phyloP scores from a whole-genome alignment of 2,888 invertebrate species.

The Sclerodermus sp. region DNA sequence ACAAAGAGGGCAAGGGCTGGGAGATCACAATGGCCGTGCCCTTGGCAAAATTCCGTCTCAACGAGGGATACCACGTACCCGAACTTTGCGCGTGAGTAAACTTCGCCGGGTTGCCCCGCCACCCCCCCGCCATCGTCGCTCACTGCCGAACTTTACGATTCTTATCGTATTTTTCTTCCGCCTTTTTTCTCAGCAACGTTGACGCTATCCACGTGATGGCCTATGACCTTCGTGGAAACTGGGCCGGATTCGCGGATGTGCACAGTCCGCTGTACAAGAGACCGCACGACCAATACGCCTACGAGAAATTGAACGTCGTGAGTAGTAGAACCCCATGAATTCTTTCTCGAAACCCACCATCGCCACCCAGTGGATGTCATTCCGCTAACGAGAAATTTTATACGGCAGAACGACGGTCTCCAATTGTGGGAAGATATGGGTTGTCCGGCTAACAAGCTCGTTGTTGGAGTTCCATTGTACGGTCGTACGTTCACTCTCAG shows the following conservation, averaged over 20 bases:
- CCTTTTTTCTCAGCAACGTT: conserved; percentile 61
- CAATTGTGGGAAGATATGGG: conserved; percentile 87
- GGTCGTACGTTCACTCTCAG: conserved; percentile 84
- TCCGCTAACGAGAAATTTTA: background rate
- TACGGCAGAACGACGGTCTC: conserved; percentile 79
- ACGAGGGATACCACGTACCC: conserved; percentile 89
- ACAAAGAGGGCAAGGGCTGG: conserved; percentile 74
- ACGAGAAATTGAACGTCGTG: conserved; percentile 87
- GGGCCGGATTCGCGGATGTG: conserved; percentile 89
- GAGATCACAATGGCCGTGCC: conserved; percentile 90
- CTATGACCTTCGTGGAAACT: conserved; percentile 83
- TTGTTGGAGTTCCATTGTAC: conserved; percentile 88
- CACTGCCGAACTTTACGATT: background rate
- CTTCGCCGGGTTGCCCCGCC: too few species aligned
- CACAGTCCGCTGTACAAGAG: conserved; percentile 86
- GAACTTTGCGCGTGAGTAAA: conserved; percentile 83
- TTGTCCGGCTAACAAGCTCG: conserved; percentile 81
- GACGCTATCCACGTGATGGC: conserved; percentile 87
- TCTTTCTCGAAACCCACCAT: background rate
- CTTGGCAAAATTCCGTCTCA: conserved; percentile 80
- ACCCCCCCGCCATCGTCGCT: too few species aligned
- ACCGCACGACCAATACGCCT: conserved; percentile 86
- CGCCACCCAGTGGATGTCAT: background rate
- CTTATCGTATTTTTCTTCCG: background rate
- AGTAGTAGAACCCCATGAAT: background rate